These are phyloP conservation scores for Hippasteria phrygiana DNA, from an alignment of 53 echinoderm and acorn worm genomes.

Conservation along the genomic window DNA sequence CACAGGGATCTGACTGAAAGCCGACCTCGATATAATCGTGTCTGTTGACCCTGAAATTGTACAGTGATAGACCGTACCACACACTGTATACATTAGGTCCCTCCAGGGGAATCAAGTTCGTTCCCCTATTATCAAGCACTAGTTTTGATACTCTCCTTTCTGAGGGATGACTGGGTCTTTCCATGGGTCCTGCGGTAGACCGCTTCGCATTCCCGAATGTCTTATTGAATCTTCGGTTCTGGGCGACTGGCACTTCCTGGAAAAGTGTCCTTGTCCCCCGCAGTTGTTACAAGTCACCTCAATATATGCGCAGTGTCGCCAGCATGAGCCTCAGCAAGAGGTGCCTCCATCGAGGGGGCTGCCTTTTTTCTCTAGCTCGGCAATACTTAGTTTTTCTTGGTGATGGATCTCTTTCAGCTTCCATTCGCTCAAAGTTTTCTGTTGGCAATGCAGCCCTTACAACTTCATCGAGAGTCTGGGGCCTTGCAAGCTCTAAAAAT, in stretches of 20 bases:
- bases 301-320: background rate
- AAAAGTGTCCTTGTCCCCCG: conserved; percentile 15
- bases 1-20: conserved; percentile 39
- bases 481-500: conserved; percentile 50
- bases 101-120: background rate
- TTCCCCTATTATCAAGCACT: background rate
- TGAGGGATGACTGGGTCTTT: background rate
- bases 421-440: conserved; percentile 15
- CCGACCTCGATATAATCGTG: conserved; percentile 42
- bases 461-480: conserved; percentile 48
- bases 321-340: background rate
- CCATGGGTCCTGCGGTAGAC: background rate
- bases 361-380: background rate
- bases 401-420: background rate
- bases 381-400: conserved; percentile 23
- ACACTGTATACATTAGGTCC: conserved; percentile 43
- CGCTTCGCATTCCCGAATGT: background rate
- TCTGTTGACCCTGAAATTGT: conserved; percentile 60
- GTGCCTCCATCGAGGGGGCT: background rate
- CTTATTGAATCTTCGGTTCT: background rate
- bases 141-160: background rate
- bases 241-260: background rate
- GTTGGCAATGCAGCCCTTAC: conserved; percentile 50
- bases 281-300: conserved; percentile 16
- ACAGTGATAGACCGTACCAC: conserved; percentile 10